Conservation (phyloP, 1,140 invertebrate species). For the Onthophagus taurus region DNA sequence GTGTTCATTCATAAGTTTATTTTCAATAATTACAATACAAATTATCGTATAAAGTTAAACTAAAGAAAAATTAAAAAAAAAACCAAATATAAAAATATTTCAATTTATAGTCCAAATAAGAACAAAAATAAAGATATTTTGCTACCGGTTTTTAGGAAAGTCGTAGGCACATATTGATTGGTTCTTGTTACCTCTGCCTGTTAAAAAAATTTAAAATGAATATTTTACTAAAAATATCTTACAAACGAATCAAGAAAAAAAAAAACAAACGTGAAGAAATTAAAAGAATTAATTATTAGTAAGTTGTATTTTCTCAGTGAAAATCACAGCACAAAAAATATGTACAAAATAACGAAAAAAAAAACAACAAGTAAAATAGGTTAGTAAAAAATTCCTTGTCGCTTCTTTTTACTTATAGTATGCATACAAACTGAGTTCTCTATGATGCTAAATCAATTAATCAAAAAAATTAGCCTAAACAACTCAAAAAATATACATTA, state of each 20-base stretch:
- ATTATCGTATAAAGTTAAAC: too few species aligned
- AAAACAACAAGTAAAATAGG: constrained; percentile 23
- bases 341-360: constrained; percentile 18
- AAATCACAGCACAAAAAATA: constrained; percentile 32
- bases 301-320: constrained; percentile 14
- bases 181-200: constrained; percentile 23
- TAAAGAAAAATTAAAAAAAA: too few species aligned
- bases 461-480: not conserved
- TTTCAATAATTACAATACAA: too few species aligned
- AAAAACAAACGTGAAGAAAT: constrained; percentile 9
- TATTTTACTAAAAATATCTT: constrained; percentile 6
- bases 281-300: constrained; percentile 16
- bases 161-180: too few species aligned
- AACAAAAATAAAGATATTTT: too few species aligned
- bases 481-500: constrained; percentile 1
- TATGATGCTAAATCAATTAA: constrained; percentile 5
- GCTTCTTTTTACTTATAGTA: constrained; percentile 1
- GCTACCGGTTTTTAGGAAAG: too few species aligned
- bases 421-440: constrained; percentile 2
- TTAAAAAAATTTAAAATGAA: constrained; percentile 21
- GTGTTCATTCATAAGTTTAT: too few species aligned
- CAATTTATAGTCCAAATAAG: too few species aligned
- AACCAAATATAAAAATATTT: too few species aligned
- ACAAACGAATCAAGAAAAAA: constrained; percentile 5
- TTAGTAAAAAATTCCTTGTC: constrained; percentile 13